Evolutionary conservation across 37 sponge, comb jelly and placozoan species (phyloP).

Genomic region (Dysidea cf. avara): DNA sequence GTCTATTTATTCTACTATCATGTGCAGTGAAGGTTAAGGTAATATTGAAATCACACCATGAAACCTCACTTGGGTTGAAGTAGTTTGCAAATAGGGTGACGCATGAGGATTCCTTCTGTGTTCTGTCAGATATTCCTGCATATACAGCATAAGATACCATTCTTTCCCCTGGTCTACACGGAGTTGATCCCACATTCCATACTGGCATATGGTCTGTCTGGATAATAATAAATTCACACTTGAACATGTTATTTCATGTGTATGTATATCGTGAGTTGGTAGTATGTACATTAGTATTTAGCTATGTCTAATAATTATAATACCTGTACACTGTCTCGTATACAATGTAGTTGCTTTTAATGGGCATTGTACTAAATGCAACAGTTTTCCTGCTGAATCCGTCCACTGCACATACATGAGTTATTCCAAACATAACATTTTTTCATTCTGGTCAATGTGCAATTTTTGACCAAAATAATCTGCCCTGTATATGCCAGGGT

Average conservation of each 20-base stretch:
- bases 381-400: conserved; percentile 33
- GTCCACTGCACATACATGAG: conserved; percentile 19
- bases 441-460: conserved; percentile 44
- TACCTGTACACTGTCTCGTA: conserved; percentile 15
- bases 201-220: too few species aligned
- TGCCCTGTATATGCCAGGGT: conserved; percentile 21
- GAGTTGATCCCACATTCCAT: too few species aligned
- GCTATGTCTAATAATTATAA: too few species aligned
- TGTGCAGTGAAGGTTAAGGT: too few species aligned
- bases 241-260: too few species aligned
- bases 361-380: conserved; percentile 20
- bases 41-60: background rate
- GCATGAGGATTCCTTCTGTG: conserved; percentile 1
- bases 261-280: too few species aligned
- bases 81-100: conserved; percentile 17
- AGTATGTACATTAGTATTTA: too few species aligned
- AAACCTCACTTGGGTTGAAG: conserved; percentile 3
- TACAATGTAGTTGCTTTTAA: conserved; percentile 27
- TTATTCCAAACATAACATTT: conserved; percentile 32
- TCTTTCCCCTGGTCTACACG: conserved; percentile 44
- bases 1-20: too few species aligned
- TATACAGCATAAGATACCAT: conserved; percentile 18
- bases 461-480: conserved; percentile 37
- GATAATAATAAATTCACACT: too few species aligned
- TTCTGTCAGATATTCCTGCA: conserved; percentile 8